phyloP scores from a whole-genome alignment of 30 jellyfish, hydroid and myxozoan genomes.

The Phacellophora camtschatica region DNA sequence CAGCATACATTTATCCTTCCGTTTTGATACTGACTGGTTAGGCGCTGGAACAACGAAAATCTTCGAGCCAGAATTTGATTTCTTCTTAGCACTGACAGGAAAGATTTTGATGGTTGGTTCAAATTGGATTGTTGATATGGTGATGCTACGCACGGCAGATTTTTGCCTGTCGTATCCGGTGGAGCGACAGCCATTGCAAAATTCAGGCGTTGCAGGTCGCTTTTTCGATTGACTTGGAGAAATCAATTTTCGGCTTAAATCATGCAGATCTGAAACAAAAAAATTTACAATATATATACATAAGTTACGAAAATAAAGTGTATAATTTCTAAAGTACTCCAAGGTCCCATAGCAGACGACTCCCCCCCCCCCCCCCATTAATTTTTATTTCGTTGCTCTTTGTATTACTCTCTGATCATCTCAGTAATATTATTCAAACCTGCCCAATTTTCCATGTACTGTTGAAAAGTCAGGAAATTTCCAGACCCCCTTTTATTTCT shows the following conservation, averaged over 20 bases:
- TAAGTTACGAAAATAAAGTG: too few relatives aligned
- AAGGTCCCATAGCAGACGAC: too few relatives aligned
- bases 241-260: conserved; percentile 41
- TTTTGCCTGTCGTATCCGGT: conserved; percentile 32
- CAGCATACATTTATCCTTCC: conserved; percentile 41
- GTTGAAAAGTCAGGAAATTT: too few relatives aligned
- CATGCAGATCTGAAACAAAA: conserved; percentile 53
- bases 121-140: conserved; percentile 19
- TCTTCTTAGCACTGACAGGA: conserved; percentile 31
- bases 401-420: too few relatives aligned
- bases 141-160: conserved; percentile 51
- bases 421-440: too few relatives aligned
- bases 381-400: too few relatives aligned
- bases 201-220: conserved; percentile 57
- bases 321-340: too few relatives aligned
- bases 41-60: conserved; percentile 56
- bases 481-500: too few relatives aligned
- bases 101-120: conserved; percentile 29
- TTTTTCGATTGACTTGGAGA: conserved; percentile 11
- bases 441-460: too few relatives aligned
- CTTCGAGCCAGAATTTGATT: conserved; percentile 39
- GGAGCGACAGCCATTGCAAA: conserved; percentile 57
- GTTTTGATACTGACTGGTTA: conserved; percentile 8
- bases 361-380: too few relatives aligned
- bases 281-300: too few relatives aligned